These are phyloP conservation scores for Scaptomyza graminum DNA, from an alignment of 1,140 invertebrate genomes.

Conservation along the genomic window DNA sequence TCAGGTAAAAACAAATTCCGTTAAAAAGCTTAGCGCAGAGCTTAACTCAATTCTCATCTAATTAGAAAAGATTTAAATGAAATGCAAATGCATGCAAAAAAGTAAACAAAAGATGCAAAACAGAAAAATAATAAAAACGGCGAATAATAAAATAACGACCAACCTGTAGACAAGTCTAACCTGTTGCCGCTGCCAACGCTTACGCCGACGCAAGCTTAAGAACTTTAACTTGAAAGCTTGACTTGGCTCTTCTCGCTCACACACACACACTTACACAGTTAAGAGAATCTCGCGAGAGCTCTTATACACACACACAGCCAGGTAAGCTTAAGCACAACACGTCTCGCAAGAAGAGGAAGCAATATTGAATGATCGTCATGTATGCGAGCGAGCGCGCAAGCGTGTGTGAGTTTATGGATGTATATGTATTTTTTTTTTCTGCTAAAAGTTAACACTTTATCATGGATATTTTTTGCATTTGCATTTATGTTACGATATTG, in stretches of 20 bases:
- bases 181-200: conserved; percentile 49
- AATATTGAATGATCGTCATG: conserved; percentile 73
- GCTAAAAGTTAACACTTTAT: conserved; percentile 29
- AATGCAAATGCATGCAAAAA: conserved; percentile 46
- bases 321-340: conserved; percentile 64
- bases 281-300: conserved; percentile 23
- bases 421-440: conserved; percentile 28
- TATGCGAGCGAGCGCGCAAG: conserved; percentile 7
- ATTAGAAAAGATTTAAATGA: conserved; percentile 30
- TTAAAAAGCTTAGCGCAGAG: conserved; percentile 5
- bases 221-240: conserved; percentile 72
- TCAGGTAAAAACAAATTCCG: background rate
- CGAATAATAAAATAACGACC: conserved; percentile 26
- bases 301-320: conserved; percentile 49
- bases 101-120: conserved; percentile 38
- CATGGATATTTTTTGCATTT: conserved; percentile 35
- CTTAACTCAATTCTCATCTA: conserved; percentile 5
- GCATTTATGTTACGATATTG: conserved; percentile 11
- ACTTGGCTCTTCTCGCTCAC: conserved; percentile 48
- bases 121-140: conserved; percentile 44
- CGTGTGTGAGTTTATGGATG: background rate
- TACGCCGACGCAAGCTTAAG: conserved; percentile 61
- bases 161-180: conserved; percentile 53
- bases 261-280: conserved; percentile 15
- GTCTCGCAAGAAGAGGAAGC: conserved; percentile 50